Conservation (phyloP, 2,888 invertebrate species). For the Pachydiplax longipennis region DNA sequence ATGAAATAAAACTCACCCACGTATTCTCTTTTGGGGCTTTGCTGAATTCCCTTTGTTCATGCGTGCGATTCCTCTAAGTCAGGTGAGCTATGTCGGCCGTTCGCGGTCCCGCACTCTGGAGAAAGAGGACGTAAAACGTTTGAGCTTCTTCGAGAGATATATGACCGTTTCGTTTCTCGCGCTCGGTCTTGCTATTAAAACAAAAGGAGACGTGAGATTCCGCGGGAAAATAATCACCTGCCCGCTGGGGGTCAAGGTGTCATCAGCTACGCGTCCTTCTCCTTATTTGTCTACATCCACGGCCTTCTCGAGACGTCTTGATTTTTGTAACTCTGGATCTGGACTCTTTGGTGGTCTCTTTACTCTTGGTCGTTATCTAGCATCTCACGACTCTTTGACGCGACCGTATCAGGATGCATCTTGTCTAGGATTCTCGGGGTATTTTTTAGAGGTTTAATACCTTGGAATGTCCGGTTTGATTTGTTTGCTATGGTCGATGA, state of each 20-base stretch:
- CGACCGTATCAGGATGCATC: too few relatives aligned
- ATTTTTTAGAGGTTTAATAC: too few relatives aligned
- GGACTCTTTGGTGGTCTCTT: too few relatives aligned
- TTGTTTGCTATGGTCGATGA: too few relatives aligned
- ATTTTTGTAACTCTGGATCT: too few relatives aligned
- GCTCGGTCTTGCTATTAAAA: neutral
- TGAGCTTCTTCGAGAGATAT: conserved; percentile 3
- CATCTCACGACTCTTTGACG: too few relatives aligned
- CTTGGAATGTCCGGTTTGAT: too few relatives aligned
- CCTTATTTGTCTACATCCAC: neutral
- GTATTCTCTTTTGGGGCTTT: neutral
- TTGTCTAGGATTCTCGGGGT: too few relatives aligned
- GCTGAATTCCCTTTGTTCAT: neutral
- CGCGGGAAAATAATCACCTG: conserved; percentile 15
- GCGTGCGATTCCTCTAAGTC: neutral
- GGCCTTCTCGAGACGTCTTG: neutral
- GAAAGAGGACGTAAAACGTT: neutral
- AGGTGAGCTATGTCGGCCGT: neutral
- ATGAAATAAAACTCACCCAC: neutral
- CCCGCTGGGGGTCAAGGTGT: neutral
- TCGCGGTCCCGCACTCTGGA: neutral
- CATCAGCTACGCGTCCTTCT: neutral
- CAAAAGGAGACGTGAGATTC: conserved; percentile 29
- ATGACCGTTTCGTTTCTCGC: neutral
- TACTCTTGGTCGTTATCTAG: too few relatives aligned